Base-by-base conservation (phyloP, 2,888 invertebrate species). In the Syrphus vitripennis region DNA sequence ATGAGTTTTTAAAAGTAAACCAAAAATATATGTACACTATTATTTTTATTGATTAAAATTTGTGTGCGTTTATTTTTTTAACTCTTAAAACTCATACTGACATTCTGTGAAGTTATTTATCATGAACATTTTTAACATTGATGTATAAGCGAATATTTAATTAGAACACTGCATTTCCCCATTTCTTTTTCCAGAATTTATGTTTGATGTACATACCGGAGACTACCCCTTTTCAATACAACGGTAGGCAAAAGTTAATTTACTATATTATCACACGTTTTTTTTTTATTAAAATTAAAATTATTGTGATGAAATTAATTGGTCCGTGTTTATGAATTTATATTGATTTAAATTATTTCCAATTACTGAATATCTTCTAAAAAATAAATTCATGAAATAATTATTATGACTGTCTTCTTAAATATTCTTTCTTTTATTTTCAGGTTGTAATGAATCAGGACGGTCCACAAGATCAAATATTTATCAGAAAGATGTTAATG, bases 291-390 rank as follows among this genome's bases (percentile, higher is more conserved):
- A 26, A n/a, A 12, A 7, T 50, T 57, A 14, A 1, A 31, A 55
- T 31, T n/a, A n/a, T n/a, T 48, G 12, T 88, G 87, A 88, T 88
- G 88, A 88, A 31, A 87, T 83, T 89, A 88, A 89, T 89, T 90
- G 90, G 90, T 90, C 90, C 90, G 90, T 90, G 90, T 90, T 90
- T 88, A 90, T 90, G 90, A 90, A 88, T 87, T 89, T 89, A 83
- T 88, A 72, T 90, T 89, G 90, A 90, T 90, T 89, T 82, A 72
- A 57, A 10, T 42, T 34, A 26, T 19, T 65, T 82, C 81, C 70
- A 82, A 70, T 82, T 76, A 57, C 81, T 81, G 81, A 82, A 37
- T 14, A 14, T 1, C 6, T 26, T n/a, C 0, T 29, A 16, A 55
- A 12, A 10, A 16, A 55, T 4, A 10, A 31, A 31, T 16, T 2